Evolutionary conservation across 2,797 vertebrate species (phyloP), one percentile per base, ranked within the genome.

Genomic region (Linurgus olivaceus): DNA sequence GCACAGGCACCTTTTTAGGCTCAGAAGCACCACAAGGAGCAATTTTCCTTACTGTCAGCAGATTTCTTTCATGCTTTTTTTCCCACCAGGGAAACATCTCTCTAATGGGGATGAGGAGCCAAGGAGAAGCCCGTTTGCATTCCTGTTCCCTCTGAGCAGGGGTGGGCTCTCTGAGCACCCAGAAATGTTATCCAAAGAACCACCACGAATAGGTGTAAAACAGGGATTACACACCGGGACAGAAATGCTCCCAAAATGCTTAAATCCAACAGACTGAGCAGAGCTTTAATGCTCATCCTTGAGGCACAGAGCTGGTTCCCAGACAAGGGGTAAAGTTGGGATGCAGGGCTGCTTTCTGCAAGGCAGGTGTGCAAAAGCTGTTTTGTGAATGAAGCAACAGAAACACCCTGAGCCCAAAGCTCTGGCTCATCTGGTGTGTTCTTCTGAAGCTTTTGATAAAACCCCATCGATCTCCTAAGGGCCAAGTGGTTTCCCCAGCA

Each of bases 401-500:
- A 24, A 93, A 76, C 57, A 77, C 33, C 18, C 50, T 2, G 35
- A 87, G 24, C 47, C 20, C 55, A 38, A 48, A 81, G 51, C 59
- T 70, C 71, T 80, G 57, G 24, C 42, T 79, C 4, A 1, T 33
- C 71, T 45, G 65, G 21, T 74, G 73, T 59, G 59, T 5, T 86
- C 33, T 48, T 31, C 68, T 76, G 44, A 73, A 85, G 55, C 29
- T 71, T 71, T 10, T 80, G 68, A 83, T 72, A 31, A 68, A 93
- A n/a, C 1, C 5, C 35, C 23, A 62, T 10, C 1, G n/a, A 33
- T 31, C 44, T 67, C 67, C 10, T 25, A 29, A 59, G 66, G 81
- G 47, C 86, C 63, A 72, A 58, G 88, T 4, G 7, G 51, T 50
- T 92, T 59, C 58, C 87, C 83, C 88, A 84, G 55, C 67, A 95